Percentiles rank a stretch among this genome's conserved stretches.
Evolutionary conservation across 1,140 invertebrate genomes (phyloP).

Genomic region (Neodiprion lecontei): DNA sequence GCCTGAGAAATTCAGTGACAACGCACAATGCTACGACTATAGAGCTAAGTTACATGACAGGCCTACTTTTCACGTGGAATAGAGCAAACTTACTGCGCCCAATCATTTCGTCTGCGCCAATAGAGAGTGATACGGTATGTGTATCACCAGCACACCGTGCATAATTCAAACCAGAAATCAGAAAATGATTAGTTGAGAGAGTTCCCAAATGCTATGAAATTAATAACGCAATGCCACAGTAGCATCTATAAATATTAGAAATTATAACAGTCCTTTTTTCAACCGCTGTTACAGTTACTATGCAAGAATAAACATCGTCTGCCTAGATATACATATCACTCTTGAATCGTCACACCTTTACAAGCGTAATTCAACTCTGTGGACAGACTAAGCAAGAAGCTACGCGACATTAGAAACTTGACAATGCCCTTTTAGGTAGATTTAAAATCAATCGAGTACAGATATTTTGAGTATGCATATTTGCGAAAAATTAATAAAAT

Average conservation of each 20-base stretch:
- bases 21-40: not conserved
- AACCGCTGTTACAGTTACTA: not conserved
- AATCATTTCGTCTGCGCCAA: conserved; percentile 46
- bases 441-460: too few relatives aligned
- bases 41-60: not conserved
- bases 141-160: conserved; percentile 34
- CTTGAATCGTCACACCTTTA: too few relatives aligned
- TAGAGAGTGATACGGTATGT: conserved; percentile 13
- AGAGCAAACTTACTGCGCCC: conserved; percentile 44
- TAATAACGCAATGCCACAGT: conserved; percentile 15
- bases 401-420: too few relatives aligned
- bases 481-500: too few relatives aligned
- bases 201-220: conserved; percentile 26
- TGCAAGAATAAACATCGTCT: not conserved
- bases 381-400: too few relatives aligned
- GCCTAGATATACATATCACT: too few relatives aligned
- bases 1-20: not conserved
- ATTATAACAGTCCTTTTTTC: not conserved
- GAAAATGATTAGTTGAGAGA: conserved; percentile 4
- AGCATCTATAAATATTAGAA: conserved; percentile 11
- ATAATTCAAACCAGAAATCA: conserved; percentile 33
- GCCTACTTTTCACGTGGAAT: not conserved
- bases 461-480: too few relatives aligned
- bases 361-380: too few relatives aligned
- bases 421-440: too few relatives aligned